Conservation (phyloP, 1,140 invertebrate species). For the Radopholus similis region DNA sequence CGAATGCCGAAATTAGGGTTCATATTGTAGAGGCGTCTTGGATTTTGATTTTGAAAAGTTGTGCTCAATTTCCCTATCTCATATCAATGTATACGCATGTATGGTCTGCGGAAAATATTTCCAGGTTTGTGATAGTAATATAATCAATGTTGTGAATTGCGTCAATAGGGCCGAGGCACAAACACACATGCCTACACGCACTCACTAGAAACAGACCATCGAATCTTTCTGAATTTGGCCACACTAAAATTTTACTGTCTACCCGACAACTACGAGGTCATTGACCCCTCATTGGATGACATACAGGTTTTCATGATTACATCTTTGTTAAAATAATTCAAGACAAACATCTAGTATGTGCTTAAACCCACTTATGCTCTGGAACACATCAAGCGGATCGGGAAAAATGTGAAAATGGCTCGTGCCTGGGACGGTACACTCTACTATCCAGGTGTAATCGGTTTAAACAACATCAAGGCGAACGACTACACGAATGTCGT, state of each 20-base stretch:
- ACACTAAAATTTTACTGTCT: constrained; percentile 97
- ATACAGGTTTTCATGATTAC: constrained; percentile 70
- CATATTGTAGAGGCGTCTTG: constrained; percentile 71
- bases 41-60: constrained; percentile 99
- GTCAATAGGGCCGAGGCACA: constrained; percentile 76
- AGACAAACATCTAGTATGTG: constrained; percentile 72
- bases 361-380: constrained; percentile 90
- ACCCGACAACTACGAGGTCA: constrained; percentile 98
- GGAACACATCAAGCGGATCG: constrained; percentile 75
- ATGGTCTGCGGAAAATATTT: constrained; percentile 99
- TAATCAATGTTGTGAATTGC: constrained; percentile 38
- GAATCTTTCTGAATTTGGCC: constrained; percentile 94
- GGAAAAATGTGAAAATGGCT: constrained; percentile 78
- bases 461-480: constrained; percentile 97
- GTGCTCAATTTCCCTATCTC: constrained; percentile 92
- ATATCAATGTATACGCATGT: constrained; percentile 99
- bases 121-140: constrained; percentile 67
- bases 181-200: constrained; percentile 99
- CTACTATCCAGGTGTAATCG: constrained; percentile 80
- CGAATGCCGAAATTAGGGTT: background rate
- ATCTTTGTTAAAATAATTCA: background rate
- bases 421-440: constrained; percentile 92
- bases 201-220: constrained; percentile 91
- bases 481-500: constrained; percentile 99
- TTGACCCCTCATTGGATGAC: constrained; percentile 96